Base-by-base conservation (phyloP, 2,113 vertebrate genomes). In the Oncorhynchus masou region DNA sequence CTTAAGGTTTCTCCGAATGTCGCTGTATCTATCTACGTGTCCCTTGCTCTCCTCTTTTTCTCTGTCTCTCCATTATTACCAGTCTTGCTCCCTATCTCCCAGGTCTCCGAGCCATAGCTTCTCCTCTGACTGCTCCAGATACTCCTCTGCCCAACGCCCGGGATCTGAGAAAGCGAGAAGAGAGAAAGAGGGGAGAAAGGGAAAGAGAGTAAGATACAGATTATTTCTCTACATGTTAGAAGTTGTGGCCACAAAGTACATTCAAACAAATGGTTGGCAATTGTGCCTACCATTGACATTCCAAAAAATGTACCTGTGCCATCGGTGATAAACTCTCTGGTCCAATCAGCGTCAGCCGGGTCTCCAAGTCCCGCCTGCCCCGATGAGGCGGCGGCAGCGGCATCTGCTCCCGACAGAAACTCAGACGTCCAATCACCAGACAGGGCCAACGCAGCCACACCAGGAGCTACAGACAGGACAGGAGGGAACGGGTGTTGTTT, bases 61-160 rank as follows among this genome's bases (percentile, higher is more conserved):
- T 62, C 31, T 13, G 11, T 54, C 68, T 20, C 7, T 3, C 85
- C 86, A 69, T 88, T 92, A 88, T 96, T 92, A 79, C 93, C 94
- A 90, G 74, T 94, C 88, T 31, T 92, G 90, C 84, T 94, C 94
- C 89, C 94, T 92, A 90, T 94, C 94, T 89, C 97, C 98, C 0
- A 94, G 88, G 74, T 98, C 98, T 74, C 97, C 97, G 65, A 99
- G 92, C 98, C 98, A 99, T 70, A 99, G 85, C 77, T 99, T 99
- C 91, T 99, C 97, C 90, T 98, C 97, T 0, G 97, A 98, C 83
- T 99, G 97, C 85, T 99, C 97, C 78, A 99, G 88, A 80, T 99
- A 99, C 64, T 99, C 98, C 83, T 99, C 96, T 20, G 98, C 97
- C 98, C 98, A 99, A 83, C 96, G 96, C 34, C 93, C 95, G 2